Evolutionary conservation across 2,797 vertebrate genomes (phyloP), one percentile per base, ranked within the genome.

Genomic region (Gadopsis bispinosus): DNA sequence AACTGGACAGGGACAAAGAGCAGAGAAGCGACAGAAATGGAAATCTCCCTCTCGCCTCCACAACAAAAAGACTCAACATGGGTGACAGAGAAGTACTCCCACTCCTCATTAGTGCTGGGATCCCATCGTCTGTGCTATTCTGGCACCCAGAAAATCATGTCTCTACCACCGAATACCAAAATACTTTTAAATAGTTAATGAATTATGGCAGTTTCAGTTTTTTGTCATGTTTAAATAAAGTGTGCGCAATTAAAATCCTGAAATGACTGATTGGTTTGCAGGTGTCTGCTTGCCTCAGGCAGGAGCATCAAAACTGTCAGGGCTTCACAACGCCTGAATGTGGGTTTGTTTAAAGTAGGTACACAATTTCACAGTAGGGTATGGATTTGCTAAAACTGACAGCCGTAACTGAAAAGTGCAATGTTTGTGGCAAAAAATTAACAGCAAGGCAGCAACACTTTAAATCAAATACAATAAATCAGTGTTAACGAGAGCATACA

Each of bases 1-100:
- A 75, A 61, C 69, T 73, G 81, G 87, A 84, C 79, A 39, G 58
- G 60, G 74, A 90, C 78, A 87, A 85, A 85, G 85, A 86, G 78
- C 69, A 35, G 56, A 51, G 68, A 68, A 62, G 50, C 11, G 7
- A 76, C 87, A 89, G 77, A 86, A 89, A 87, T 90, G 81, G 86
- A 90, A 88, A 87, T 88, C 69, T 89, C 69, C 50, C 47, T 47
- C 56, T 83, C 56, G 51, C 72, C 77, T 84, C 65, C 55, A 33
- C 63, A 48, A 68, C 81, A 87, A 82, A 85, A 83, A 89, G 71
- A 48, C 75, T 74, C 83, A 41, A 80, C 84, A 75, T 31, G 73
- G 74, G 31, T 75, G 82, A 89, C 87, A 80, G 72, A 85, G 62
- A 71, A 76, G 20, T 1, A 45, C 78, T 84, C 87, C 83, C 79